Percentiles rank a stretch among this genome's conserved stretches.
Conservation (phyloP, 2,797 vertebrate genomes). For the Numenius phaeopus region DNA sequence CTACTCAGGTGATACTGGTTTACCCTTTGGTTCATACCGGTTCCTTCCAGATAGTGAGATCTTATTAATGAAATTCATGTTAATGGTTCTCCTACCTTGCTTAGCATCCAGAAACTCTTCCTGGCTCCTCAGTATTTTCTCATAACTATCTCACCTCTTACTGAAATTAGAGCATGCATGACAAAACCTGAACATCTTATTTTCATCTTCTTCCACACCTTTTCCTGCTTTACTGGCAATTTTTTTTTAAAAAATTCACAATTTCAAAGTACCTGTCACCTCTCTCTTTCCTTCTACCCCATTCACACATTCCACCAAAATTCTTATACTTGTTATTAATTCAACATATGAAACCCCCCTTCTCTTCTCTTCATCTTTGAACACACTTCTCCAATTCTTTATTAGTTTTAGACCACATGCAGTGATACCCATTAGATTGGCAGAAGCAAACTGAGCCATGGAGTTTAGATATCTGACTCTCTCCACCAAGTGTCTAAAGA, state of each 20-base stretch:
- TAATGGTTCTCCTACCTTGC: background rate
- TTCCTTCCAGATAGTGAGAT: background rate
- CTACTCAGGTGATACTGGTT: background rate
- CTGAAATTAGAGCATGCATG: background rate
- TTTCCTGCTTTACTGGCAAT: background rate
- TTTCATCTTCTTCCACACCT: background rate
- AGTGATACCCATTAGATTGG: background rate
- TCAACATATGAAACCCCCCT: background rate
- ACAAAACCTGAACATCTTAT: background rate
- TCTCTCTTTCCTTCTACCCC: background rate
- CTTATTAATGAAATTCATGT: background rate
- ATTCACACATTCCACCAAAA: background rate
- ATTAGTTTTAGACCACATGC: background rate
- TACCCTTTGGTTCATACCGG: background rate
- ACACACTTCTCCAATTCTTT: background rate
- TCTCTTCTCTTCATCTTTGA: background rate
- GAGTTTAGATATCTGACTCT: background rate
- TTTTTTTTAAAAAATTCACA: background rate
- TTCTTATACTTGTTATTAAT: background rate
- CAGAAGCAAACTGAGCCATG: background rate
- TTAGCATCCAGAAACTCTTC: background rate
- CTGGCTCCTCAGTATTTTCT: background rate
- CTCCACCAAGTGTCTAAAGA: background rate
- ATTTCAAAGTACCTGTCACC: background rate
- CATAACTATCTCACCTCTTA: background rate